Percentiles rank a stretch among this genome's conserved stretches.
Evolutionary conservation across 1,140 invertebrate species (phyloP).

Genomic region (Planococcus citri): DNA sequence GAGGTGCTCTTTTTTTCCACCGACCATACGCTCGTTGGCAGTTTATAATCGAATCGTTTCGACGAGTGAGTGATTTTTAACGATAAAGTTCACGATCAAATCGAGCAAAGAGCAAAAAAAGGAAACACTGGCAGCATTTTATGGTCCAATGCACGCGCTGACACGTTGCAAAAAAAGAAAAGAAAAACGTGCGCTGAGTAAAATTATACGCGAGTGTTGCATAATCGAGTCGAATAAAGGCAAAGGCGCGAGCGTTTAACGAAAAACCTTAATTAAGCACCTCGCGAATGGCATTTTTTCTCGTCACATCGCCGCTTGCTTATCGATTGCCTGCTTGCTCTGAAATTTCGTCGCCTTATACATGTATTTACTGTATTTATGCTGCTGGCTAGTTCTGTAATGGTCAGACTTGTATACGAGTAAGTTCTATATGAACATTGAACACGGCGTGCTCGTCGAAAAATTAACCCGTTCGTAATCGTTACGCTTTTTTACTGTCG

Average conservation of each 20-base stretch:
- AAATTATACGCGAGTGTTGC: no score
- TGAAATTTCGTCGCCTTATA: neutral
- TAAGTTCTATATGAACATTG: no score
- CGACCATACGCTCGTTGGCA: no score
- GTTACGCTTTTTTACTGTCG: neutral
- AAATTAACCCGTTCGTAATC: neutral
- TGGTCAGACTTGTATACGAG: slow-evolving; percentile 5
- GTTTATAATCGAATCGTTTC: no score
- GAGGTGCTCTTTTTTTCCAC: no score
- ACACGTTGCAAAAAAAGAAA: neutral
- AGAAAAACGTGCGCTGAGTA: no score
- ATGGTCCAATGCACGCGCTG: neutral
- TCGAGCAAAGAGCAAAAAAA: neutral
- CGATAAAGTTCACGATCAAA: neutral
- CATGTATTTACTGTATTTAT: no score
- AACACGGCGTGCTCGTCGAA: neutral
- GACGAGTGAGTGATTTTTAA: no score
- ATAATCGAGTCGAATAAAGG: neutral
- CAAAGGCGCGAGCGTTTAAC: neutral
- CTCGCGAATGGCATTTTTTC: neutral
- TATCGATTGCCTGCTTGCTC: no score
- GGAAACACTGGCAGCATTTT: no score
- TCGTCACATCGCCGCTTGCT: no score
- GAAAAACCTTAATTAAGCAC: neutral
- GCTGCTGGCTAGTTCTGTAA: no score